Evolutionary conservation across 1,140 invertebrate species (phyloP), one percentile per base, ranked within the genome.

Genomic region (Drosophila simulans): DNA sequence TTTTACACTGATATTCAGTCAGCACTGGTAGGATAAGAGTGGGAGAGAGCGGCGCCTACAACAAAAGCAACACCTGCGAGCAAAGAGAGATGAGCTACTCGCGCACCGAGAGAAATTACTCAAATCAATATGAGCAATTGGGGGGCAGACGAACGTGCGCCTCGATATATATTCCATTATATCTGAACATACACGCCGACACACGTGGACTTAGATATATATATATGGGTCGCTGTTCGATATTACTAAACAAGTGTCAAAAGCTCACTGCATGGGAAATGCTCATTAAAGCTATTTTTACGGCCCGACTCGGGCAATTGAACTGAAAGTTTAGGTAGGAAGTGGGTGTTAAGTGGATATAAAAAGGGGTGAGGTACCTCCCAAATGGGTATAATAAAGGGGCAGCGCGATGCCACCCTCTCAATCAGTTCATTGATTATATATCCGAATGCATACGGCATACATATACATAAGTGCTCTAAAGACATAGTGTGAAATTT

Each of bases 221-320:
- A 1, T 71, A 49, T 77, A 55, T 25, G 40, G 31, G 54, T 57
- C 17, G 31, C 15, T 43, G 42, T 71, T 79, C 64, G 58, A 75
- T 75, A 64, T 75, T 46, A 48, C 58, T 65, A 60, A 75, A 70
- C 78, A 77, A 64, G 80, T 80, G 72, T 73, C 60, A 59, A 76
- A 65, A 80, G 78, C 71, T 70, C 35, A 48, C 22, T 22, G 59
- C 52, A 64, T 52, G 63, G 78, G 52, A 69, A 81, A 56, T 40
- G 73, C 73, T 82, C 71, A 78, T 86, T 78, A 82, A 64, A 88
- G 79, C 63, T 86, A 88, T 86, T 86, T 86, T 82, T 86, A 86
- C 82, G 78, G 78, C 74, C 66, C 79, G 82, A 86, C 88, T 88
- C 83, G 57, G 83, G 60, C 70, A 86, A 85, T 85, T 86, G 74